phyloP scores from a whole-genome alignment of 2,888 invertebrate species.

The Drosophila siamana region DNA sequence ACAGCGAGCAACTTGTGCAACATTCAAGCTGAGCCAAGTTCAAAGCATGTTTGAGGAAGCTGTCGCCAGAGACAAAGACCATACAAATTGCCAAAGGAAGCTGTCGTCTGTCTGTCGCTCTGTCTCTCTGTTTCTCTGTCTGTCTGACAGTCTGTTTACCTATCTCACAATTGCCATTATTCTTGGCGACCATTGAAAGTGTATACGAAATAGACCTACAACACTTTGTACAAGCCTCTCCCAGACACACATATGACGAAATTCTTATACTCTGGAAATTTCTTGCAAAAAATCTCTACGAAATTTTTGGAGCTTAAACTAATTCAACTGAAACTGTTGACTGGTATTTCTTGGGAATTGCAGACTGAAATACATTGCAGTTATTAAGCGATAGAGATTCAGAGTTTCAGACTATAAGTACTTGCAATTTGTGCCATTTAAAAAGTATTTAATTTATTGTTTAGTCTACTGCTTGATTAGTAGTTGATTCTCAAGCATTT shows the following conservation, averaged over 20 bases:
- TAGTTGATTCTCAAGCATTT: too few species aligned
- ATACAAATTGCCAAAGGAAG: slow-evolving; percentile 73
- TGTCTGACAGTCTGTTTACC: slow-evolving; percentile 55
- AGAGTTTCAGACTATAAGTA: too few species aligned
- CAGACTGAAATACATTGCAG: too few species aligned
- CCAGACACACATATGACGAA: slow-evolving; percentile 3
- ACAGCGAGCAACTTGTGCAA: slow-evolving; percentile 53
- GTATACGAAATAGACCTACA: slow-evolving; percentile 32
- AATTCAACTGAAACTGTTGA: too few species aligned
- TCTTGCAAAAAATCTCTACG: not conserved
- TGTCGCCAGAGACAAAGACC: slow-evolving; percentile 73
- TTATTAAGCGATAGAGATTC: too few species aligned
- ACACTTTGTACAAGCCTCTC: slow-evolving; percentile 8
- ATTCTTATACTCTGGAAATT: slow-evolving; percentile 29
- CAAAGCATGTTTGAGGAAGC: slow-evolving; percentile 77
- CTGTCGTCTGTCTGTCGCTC: slow-evolving; percentile 50
- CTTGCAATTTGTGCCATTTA: too few species aligned
- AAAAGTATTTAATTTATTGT: too few species aligned
- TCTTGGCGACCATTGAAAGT: slow-evolving; percentile 66
- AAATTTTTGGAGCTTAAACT: not conserved
- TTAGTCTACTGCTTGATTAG: too few species aligned
- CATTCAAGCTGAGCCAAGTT: slow-evolving; percentile 58
- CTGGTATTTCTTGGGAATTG: too few species aligned
- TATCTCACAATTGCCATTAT: slow-evolving; percentile 74
- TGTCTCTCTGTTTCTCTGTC: slow-evolving; percentile 30